Conservation (phyloP, 1,140 invertebrate species). For the Centruroides sculpturatus region DNA sequence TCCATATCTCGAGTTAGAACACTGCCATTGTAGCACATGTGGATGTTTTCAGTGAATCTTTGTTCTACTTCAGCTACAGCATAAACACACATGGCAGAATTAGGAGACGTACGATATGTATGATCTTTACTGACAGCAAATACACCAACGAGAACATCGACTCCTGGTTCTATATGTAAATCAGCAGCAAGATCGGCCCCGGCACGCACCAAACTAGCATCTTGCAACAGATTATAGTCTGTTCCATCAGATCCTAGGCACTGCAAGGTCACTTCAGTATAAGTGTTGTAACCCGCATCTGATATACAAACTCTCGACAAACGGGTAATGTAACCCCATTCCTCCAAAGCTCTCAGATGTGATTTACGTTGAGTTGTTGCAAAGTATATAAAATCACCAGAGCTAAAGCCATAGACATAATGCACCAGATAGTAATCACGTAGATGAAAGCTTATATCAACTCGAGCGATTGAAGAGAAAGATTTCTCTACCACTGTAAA, state of each 20-base stretch:
- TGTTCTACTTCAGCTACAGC: slow-evolving; percentile 68
- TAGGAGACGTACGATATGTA: slow-evolving; percentile 52
- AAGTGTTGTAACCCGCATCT: slow-evolving; percentile 81
- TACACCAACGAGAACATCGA: slow-evolving; percentile 60
- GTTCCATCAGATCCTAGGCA: slow-evolving; percentile 47
- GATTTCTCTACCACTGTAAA: slow-evolving; percentile 51
- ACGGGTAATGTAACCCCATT: slow-evolving; percentile 81
- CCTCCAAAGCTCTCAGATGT: slow-evolving; percentile 60
- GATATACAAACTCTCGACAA: slow-evolving; percentile 81
- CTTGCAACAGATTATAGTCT: slow-evolving; percentile 78
- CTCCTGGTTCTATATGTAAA: slow-evolving; percentile 57
- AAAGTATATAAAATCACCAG: slow-evolving; percentile 87
- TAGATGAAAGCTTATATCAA: slow-evolving; percentile 75
- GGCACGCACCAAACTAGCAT: slow-evolving; percentile 67
- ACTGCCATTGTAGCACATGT: slow-evolving; percentile 91
- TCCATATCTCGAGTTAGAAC: slow-evolving; percentile 80
- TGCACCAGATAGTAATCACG: slow-evolving; percentile 83
- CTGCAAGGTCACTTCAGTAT: slow-evolving; percentile 84
- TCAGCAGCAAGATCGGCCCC: slow-evolving; percentile 62
- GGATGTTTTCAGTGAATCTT: slow-evolving; percentile 89
- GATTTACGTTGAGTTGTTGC: slow-evolving; percentile 86
- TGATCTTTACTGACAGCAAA: slow-evolving; percentile 74
- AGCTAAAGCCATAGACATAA: slow-evolving; percentile 91
- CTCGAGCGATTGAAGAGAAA: slow-evolving; percentile 70
- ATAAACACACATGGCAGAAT: slow-evolving; percentile 56